Evolutionary conservation across 2,797 vertebrate species (phyloP).

Genomic region (Malacoraja senta): DNA sequence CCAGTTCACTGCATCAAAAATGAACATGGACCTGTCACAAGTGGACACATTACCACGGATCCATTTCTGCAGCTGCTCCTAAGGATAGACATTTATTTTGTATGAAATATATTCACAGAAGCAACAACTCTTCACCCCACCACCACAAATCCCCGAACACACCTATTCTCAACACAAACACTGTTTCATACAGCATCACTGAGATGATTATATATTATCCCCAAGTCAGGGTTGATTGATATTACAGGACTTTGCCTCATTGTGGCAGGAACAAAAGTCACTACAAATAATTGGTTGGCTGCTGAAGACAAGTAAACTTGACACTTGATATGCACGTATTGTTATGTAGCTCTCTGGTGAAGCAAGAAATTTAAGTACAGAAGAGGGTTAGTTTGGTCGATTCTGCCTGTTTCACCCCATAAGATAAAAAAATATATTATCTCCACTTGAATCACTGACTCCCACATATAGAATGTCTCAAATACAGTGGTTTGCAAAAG

Average conservation of each 20-base stretch:
- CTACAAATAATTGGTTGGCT: not conserved
- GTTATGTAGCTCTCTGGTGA: not conserved
- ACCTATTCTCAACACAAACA: not conserved
- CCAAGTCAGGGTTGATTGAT: no score
- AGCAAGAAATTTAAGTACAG: not conserved
- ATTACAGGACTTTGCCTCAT: not conserved
- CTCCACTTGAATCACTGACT: not conserved
- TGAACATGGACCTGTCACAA: constrained; percentile 78
- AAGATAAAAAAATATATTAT: not conserved
- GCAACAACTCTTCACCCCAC: not conserved
- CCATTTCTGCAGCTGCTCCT: constrained; percentile 80
- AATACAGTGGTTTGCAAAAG: no score
- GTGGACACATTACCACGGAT: constrained; percentile 74
- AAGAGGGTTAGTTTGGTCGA: not conserved
- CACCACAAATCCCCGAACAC: not conserved
- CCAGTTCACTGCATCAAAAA: constrained; percentile 94
- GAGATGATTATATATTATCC: not conserved
- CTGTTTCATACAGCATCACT: not conserved
- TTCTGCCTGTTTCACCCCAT: not conserved
- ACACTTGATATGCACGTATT: not conserved
- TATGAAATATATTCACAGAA: not conserved
- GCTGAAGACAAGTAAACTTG: not conserved
- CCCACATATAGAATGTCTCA: not conserved
- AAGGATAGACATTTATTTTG: constrained; percentile 18
- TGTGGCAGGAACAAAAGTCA: not conserved